Conservation (phyloP, 2,888 invertebrate species). For the Trichogramma evanescens region DNA sequence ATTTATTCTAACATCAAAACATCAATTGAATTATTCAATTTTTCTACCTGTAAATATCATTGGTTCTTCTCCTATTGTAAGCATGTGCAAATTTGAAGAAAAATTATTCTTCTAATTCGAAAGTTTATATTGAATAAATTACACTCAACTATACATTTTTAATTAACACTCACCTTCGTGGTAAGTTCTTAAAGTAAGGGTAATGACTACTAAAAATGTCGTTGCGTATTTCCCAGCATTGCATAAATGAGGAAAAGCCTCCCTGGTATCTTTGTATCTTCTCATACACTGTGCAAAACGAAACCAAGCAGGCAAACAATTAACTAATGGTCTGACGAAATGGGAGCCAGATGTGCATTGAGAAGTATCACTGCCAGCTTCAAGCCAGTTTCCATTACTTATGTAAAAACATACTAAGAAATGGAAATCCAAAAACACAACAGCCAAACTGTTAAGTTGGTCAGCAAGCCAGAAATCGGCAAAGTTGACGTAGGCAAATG, state of each 20-base stretch:
- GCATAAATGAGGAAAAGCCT: slow-evolving; percentile 90
- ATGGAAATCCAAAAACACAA: slow-evolving; percentile 87
- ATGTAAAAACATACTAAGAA: slow-evolving; percentile 89
- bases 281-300: slow-evolving; percentile 95
- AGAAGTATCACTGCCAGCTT: slow-evolving; percentile 55
- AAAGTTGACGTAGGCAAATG: slow-evolving; percentile 88
- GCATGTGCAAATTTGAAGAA: background rate
- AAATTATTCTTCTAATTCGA: background rate
- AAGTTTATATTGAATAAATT: background rate
- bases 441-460: slow-evolving; percentile 88
- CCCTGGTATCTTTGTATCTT: slow-evolving; percentile 87
- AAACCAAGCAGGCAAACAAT: slow-evolving; percentile 93
- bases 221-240: slow-evolving; percentile 99
- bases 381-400: slow-evolving; percentile 67
- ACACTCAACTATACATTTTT: background rate
- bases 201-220: slow-evolving; percentile 89
- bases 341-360: slow-evolving; percentile 66
- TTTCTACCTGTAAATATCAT: background rate
- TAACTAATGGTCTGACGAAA: slow-evolving; percentile 75
- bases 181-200: slow-evolving; percentile 64
- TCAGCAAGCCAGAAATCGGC: slow-evolving; percentile 99
- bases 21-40: background rate
- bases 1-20: background rate
- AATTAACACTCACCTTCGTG: slow-evolving; percentile 52
- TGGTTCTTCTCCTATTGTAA: too few relatives aligned